Conservation (phyloP, 2,113 vertebrate species). For the Leptocoma aspasia region DNA sequence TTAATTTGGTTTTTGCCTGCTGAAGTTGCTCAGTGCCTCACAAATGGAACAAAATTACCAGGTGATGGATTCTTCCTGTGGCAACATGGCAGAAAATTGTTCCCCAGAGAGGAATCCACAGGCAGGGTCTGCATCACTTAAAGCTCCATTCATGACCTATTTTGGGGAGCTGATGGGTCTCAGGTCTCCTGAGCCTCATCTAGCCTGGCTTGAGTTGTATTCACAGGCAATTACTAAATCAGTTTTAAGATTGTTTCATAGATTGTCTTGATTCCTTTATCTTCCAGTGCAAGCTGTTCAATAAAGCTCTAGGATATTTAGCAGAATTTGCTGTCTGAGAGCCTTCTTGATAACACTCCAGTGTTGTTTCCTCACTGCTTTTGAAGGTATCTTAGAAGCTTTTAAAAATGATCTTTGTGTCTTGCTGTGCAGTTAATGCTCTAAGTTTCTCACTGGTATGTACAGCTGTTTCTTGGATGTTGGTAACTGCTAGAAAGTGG, state of each 20-base stretch:
- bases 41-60: not conserved
- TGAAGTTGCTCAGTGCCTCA: not conserved
- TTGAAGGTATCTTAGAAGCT: conserved; percentile 22
- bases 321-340: conserved; percentile 39
- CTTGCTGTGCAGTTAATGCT: conserved; percentile 16
- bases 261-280: conserved; percentile 18
- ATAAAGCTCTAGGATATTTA: conserved; percentile 32
- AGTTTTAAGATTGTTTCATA: conserved; percentile 7
- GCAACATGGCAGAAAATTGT: not conserved
- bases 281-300: conserved; percentile 19
- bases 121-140: not conserved
- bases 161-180: not conserved
- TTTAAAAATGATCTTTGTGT: conserved; percentile 18
- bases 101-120: not conserved
- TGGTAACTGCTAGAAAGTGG: not conserved
- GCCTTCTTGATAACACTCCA: conserved; percentile 22
- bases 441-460: not conserved
- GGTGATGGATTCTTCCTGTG: conserved; percentile 3
- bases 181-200: not conserved
- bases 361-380: not conserved
- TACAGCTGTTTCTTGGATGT: not conserved
- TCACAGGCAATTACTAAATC: conserved; percentile 26
- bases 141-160: not conserved
- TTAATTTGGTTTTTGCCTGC: not conserved
- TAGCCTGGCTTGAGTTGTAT: not conserved